Evolutionary conservation across 2,888 invertebrate genomes (phyloP), one percentile per base, ranked within the genome.

Genomic region (Amphipoea oculea): DNA sequence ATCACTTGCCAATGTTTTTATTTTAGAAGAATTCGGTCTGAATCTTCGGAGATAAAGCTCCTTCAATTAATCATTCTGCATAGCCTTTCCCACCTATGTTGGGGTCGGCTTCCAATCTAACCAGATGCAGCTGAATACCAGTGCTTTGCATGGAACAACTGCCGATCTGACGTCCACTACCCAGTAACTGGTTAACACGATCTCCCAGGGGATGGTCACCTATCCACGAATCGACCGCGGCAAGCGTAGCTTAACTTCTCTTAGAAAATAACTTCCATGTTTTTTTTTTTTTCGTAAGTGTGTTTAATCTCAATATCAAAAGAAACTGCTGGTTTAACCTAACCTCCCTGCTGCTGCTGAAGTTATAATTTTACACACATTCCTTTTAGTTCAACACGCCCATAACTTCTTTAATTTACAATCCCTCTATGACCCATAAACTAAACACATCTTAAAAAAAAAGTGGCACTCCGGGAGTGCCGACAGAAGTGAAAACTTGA

Each of bases 371-470:
- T 29, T 12, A 65, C 20, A 29, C n/a, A 40, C 17, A 65, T 20
- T 70, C 17, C 23, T 23, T 57, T 57, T 5, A 72, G 9, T 40
- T 48, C 23, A 65, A 57, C 40, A n/a, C 29, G 40, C 48, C 29
- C 23, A 11, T n/a, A 73, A 60, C 20, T 14, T 36, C 40, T 48
- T 57, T 6, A 81, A 48, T 42, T 73, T 57, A 72, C 29, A 81
- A 57, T 57, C 17, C 20, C 20, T 81, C 40, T 14, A n/a, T 75
- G 72, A 85, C 36, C 81, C 76, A 81, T 63, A 76, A 20, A 68
- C 42, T 23, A 71, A 68, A 77, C 45, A 36, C 6, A 23, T 72
- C 29, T 14, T 29, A 40, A 57, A 69, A 40, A 42, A 78, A 60
- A 62, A 29, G 29, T 29, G 29, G 29, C 29, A 29, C 29, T 29